Conservation (phyloP, 2,888 invertebrate genomes). For the Drosophila macrospina region DNA sequence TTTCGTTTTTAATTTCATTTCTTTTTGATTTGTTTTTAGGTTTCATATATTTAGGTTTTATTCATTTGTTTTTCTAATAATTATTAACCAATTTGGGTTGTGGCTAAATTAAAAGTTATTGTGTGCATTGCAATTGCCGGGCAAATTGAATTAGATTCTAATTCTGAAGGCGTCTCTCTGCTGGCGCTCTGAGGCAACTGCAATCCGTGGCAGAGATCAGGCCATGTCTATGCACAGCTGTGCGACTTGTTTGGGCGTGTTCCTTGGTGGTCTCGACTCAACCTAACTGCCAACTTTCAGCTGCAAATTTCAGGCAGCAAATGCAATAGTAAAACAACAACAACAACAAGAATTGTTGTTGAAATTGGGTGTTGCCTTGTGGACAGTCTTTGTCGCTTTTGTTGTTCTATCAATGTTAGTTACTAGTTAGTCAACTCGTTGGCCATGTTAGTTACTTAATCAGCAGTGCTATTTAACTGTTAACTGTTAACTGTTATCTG, state of each 20-base stretch:
- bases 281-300: constrained; percentile 7
- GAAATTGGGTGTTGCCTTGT: constrained; percentile 71
- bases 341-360: constrained; percentile 47
- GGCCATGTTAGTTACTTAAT: constrained; percentile 30
- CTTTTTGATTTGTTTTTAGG: too few relatives aligned
- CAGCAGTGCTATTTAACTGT: constrained; percentile 27
- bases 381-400: constrained; percentile 39
- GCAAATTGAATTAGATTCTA: constrained; percentile 69
- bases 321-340: neutral
- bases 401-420: constrained; percentile 49
- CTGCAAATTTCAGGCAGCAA: constrained; percentile 24
- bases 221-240: constrained; percentile 58
- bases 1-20: too few relatives aligned
- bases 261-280: constrained; percentile 69
- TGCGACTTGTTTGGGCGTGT: constrained; percentile 78
- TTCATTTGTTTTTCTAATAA: neutral
- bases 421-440: constrained; percentile 42
- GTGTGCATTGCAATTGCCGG: constrained; percentile 38
- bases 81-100: constrained; percentile 7
- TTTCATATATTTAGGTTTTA: neutral
- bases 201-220: constrained; percentile 38
- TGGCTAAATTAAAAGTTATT: constrained; percentile 54
- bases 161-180: constrained; percentile 33
- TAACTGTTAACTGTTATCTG: constrained; percentile 44
- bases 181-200: constrained; percentile 17